phyloP scores from a whole-genome alignment of 2,113 vertebrate genomes.

The Cettia cetti region DNA sequence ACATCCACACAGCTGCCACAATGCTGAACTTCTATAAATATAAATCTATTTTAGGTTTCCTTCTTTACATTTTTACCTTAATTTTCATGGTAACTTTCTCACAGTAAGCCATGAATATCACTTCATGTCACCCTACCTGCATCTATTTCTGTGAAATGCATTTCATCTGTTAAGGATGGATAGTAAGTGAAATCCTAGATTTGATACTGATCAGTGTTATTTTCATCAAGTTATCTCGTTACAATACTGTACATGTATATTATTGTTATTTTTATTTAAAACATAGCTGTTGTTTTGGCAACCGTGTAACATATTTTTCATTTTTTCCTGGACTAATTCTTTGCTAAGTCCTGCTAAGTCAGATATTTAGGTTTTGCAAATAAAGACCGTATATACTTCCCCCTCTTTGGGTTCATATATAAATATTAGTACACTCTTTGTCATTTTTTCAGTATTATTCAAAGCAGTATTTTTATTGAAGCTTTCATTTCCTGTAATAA shows the following conservation, averaged over 20 bases:
- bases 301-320: constrained; percentile 5
- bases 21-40: neutral
- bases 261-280: constrained; percentile 55
- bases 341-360: neutral
- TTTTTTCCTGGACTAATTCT: neutral
- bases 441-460: neutral
- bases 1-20: neutral
- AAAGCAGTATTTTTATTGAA: neutral
- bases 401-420: neutral
- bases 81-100: neutral
- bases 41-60: neutral
- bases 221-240: constrained; percentile 23
- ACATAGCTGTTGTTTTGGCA: neutral
- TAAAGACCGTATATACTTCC: neutral
- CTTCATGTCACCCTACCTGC: neutral
- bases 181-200: constrained; percentile 3
- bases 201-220: constrained; percentile 25
- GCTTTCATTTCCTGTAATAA: neutral
- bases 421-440: neutral
- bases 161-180: constrained; percentile 44
- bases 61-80: neutral
- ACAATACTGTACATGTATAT: constrained; percentile 35
- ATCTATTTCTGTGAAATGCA: neutral
- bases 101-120: neutral
- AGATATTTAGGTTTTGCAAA: neutral